These are phyloP conservation scores for Heterochromis multidens DNA, from an alignment of 2,113 vertebrate species.

Conservation along the genomic window DNA sequence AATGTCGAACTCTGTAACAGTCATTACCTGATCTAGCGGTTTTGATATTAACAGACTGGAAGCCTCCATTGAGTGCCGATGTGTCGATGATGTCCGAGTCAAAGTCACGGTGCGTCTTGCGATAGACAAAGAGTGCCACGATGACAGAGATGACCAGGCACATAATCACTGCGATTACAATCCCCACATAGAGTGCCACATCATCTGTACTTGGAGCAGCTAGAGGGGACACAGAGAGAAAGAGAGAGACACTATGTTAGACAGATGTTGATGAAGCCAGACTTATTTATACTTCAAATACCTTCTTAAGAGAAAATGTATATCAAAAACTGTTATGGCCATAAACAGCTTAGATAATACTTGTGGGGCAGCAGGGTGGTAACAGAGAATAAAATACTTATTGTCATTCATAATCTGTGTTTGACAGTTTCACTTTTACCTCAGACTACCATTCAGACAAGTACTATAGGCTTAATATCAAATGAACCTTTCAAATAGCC, in stretches of 20 bases:
- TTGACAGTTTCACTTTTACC: not conserved
- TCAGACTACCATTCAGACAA: constrained; percentile 4
- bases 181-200: constrained; percentile 89
- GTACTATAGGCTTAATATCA: constrained; percentile 19
- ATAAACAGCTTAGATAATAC: not conserved
- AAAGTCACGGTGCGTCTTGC: constrained; percentile 93
- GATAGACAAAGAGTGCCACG: constrained; percentile 90
- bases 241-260: not conserved
- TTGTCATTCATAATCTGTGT: not conserved
- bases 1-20: not conserved
- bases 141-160: constrained; percentile 90
- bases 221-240: constrained; percentile 43
- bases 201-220: constrained; percentile 91
- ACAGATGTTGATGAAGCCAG: not conserved
- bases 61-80: constrained; percentile 89
- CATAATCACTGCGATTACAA: constrained; percentile 91
- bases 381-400: not conserved
- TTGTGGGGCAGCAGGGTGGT: not conserved
- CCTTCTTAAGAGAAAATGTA: not conserved
- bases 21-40: constrained; percentile 89
- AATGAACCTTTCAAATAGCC: constrained; percentile 39
- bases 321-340: not conserved
- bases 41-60: constrained; percentile 94
- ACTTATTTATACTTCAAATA: not conserved
- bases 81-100: constrained; percentile 94